A percentile compares a stretch with the other conserved stretches of the same genome.
Conservation (phyloP, 2,888 invertebrate species). For the Drosophila kambysellisi region DNA sequence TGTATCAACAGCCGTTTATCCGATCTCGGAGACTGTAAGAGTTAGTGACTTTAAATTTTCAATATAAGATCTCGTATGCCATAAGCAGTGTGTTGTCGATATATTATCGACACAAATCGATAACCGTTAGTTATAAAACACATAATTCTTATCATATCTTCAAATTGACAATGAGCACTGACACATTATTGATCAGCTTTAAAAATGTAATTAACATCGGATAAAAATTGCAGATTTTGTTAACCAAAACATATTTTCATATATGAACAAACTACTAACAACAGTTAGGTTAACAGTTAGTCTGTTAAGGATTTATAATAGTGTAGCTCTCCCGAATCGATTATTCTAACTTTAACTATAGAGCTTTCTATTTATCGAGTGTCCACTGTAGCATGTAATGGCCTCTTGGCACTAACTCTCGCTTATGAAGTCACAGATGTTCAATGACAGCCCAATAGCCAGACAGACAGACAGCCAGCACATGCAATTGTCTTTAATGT, state of each 20-base stretch:
- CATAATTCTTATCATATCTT: no score
- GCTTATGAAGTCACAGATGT: slow-evolving; percentile 51
- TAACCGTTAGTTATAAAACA: background rate
- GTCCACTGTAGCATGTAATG: slow-evolving; percentile 37
- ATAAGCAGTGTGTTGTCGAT: background rate
- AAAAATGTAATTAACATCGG: background rate
- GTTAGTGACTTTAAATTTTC: no score
- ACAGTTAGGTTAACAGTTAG: background rate
- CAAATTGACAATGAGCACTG: background rate
- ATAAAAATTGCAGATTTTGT: background rate
- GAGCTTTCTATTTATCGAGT: background rate
- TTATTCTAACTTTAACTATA: background rate
- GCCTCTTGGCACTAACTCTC: slow-evolving; percentile 25
- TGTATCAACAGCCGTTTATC: background rate
- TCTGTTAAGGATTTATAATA: no score
- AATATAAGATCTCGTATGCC: background rate
- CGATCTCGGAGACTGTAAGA: background rate
- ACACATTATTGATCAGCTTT: background rate
- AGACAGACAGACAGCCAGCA: background rate
- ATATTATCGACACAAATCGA: background rate
- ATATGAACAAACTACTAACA: background rate
- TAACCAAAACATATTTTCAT: background rate
- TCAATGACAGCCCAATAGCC: slow-evolving; percentile 16
- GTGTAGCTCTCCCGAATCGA: no score
- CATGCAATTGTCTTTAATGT: slow-evolving; percentile 68